These are phyloP conservation scores for Poeciliopsis retropinna DNA, from an alignment of 2,113 vertebrate genomes.

Conservation along the genomic window DNA sequence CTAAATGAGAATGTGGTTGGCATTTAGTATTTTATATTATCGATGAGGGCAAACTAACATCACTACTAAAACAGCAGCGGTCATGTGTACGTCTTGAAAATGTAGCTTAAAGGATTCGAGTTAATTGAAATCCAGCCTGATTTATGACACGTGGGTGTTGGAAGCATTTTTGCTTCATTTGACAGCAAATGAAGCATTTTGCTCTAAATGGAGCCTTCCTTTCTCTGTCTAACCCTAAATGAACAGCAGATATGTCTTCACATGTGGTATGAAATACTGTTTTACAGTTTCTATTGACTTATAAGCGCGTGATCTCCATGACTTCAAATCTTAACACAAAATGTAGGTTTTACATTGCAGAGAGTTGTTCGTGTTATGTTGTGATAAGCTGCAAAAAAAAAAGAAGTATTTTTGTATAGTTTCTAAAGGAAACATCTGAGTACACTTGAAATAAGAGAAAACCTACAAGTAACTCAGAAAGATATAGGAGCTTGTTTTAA, in stretches of 20 bases:
- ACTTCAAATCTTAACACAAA: not conserved
- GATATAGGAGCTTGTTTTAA: too few relatives aligned
- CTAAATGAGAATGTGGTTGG: too few relatives aligned
- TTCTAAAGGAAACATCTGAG: too few relatives aligned
- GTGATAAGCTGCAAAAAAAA: too few relatives aligned
- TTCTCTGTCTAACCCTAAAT: not conserved
- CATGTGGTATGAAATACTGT: not conserved
- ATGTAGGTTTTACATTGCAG: too few relatives aligned
- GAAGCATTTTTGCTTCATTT: not conserved
- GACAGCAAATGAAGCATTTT: too few relatives aligned
- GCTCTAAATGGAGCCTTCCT: not conserved
- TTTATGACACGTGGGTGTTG: not conserved
- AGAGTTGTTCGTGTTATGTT: too few relatives aligned
- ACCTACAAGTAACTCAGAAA: too few relatives aligned
- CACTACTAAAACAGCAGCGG: too few relatives aligned
- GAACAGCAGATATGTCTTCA: not conserved
- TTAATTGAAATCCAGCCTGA: not conserved
- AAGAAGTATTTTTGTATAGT: too few relatives aligned
- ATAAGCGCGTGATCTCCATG: too few relatives aligned
- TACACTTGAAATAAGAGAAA: too few relatives aligned
- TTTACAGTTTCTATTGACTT: not conserved
- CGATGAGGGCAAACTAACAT: not conserved
- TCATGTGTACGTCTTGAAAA: not conserved
- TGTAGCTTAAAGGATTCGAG: not conserved
- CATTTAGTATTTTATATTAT: not conserved